phyloP scores from a whole-genome alignment of 2,113 vertebrate species.

The Oceanites oceanicus region DNA sequence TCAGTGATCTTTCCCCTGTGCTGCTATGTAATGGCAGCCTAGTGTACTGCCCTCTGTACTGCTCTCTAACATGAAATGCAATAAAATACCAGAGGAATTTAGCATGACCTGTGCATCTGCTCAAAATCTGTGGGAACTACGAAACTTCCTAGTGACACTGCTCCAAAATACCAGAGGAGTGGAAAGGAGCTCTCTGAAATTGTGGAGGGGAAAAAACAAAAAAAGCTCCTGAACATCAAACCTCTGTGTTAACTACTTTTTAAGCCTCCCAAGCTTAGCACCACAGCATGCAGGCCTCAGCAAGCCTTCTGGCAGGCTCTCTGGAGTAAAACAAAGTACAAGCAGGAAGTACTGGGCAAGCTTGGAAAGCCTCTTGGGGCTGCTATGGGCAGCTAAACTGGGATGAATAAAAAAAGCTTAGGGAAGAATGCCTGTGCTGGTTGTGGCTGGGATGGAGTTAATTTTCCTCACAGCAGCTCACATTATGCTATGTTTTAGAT shows the following conservation, averaged over 20 bases:
- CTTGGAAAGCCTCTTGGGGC: neutral
- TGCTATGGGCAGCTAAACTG: neutral
- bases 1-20: neutral
- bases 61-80: neutral
- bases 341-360: neutral
- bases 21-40: neutral
- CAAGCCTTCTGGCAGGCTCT: neutral
- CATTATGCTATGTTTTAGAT: neutral
- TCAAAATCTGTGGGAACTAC: neutral
- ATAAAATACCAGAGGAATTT: neutral
- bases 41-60: neutral
- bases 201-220: accelerated
- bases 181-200: neutral
- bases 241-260: neutral
- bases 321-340: neutral
- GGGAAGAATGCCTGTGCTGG: neutral
- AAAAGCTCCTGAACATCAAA: neutral
- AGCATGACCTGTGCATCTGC: neutral
- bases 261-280: neutral
- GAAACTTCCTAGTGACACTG: neutral
- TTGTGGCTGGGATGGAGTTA: neutral
- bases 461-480: neutral
- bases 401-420: neutral
- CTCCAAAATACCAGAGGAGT: neutral
- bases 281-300: neutral